A percentile compares a stretch with the other conserved stretches of the same genome.
phyloP scores from a whole-genome alignment of 2,797 vertebrate genomes.

The Enteromius anoplus region DNA sequence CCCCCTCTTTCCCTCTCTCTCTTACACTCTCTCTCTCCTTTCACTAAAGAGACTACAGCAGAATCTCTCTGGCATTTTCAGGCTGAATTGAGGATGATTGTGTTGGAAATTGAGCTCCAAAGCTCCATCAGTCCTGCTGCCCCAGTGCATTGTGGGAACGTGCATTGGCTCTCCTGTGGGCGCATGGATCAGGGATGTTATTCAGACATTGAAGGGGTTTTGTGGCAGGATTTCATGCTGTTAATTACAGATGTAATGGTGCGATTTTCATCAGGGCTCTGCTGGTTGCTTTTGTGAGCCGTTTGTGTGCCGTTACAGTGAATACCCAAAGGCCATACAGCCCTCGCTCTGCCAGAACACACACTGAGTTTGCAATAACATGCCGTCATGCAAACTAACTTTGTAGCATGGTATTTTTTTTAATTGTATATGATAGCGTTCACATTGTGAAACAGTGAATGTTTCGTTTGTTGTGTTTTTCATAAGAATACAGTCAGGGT shows the following conservation, averaged over 20 bases:
- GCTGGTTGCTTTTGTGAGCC: constrained; percentile 41
- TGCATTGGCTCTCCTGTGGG: constrained; percentile 74
- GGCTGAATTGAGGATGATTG: constrained; percentile 81
- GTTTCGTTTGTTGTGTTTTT: constrained; percentile 7
- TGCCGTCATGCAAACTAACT: constrained; percentile 1
- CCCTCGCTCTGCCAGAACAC: constrained; percentile 29
- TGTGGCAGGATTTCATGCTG: constrained; percentile 50
- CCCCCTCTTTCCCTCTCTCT: constrained; percentile 30
- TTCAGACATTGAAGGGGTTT: constrained; percentile 45
- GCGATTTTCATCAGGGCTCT: constrained; percentile 51
- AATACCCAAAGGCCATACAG: constrained; percentile 30
- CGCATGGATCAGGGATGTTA: constrained; percentile 40
- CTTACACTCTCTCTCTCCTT: constrained; percentile 20
- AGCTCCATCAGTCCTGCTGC: constrained; percentile 75
- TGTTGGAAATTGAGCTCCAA: constrained; percentile 84
- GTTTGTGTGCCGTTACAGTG: constrained; percentile 38
- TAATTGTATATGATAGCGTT: constrained; percentile 54
- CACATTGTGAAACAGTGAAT: constrained; percentile 11
- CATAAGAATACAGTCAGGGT: background rate
- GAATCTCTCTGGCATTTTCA: constrained; percentile 81
- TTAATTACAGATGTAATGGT: constrained; percentile 53
- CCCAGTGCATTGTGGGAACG: constrained; percentile 78
- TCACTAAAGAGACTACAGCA: constrained; percentile 75
- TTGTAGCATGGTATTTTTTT: constrained; percentile 23
- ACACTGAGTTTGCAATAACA: constrained; percentile 40